phyloP scores from a whole-genome alignment of 92 coral and sea anemone species.

The Bergia sp. region DNA sequence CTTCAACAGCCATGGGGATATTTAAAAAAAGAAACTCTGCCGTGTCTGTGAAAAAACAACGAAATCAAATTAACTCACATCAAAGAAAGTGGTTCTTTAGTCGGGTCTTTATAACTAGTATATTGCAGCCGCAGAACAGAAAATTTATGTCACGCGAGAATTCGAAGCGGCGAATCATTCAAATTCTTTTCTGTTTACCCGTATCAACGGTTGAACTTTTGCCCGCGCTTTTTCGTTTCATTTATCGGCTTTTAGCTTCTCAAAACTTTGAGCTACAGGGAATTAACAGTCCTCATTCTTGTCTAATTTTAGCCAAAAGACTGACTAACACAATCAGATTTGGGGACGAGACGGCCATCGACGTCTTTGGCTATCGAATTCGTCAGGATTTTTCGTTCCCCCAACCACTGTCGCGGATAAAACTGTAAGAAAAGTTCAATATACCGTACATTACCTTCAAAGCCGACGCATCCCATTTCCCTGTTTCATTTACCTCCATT shows the following conservation, averaged over 20 bases:
- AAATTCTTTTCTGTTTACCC: constrained; percentile 10
- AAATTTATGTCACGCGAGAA: constrained; percentile 37
- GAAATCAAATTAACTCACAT: not conserved
- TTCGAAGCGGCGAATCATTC: not conserved
- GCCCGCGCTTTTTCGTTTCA: constrained; percentile 1
- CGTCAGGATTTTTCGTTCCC: too few species aligned
- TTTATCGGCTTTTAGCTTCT: not conserved
- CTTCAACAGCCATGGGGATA: not conserved
- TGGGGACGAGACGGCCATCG: not conserved
- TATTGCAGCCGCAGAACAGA: not conserved
- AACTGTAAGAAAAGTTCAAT: not conserved
- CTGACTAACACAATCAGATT: not conserved
- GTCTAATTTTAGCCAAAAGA: not conserved
- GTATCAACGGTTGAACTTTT: not conserved
- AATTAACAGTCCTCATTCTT: not conserved
- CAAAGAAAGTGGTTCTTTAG: not conserved
- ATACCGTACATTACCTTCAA: constrained; percentile 65
- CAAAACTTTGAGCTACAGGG: not conserved
- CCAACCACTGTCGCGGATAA: not conserved
- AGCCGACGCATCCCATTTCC: constrained; percentile 94
- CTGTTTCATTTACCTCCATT: constrained; percentile 77
- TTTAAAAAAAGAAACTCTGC: not conserved
- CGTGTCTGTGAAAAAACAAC: not conserved
- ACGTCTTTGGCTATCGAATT: not conserved
- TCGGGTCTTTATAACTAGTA: too few species aligned